Percentiles rank a stretch among this genome's conserved stretches.
phyloP scores from a whole-genome alignment of 37 sponge, comb jelly and placozoan species.

The Theonella swinhoei region DNA sequence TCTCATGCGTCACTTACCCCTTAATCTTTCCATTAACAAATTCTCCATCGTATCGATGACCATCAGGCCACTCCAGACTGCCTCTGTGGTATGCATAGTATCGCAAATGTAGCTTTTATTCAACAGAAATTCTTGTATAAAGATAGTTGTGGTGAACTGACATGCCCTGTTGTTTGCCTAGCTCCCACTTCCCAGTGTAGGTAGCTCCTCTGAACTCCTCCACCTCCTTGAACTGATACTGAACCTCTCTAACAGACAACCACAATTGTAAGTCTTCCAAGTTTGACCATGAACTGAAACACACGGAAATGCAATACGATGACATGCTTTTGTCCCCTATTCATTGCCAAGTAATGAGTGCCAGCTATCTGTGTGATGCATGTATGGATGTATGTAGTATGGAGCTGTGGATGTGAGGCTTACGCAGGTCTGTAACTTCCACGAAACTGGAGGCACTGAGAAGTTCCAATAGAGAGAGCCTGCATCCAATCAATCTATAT shows the following conservation, averaged over 20 bases:
- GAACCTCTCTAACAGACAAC: conserved; percentile 33
- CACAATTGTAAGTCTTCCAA: conserved; percentile 49
- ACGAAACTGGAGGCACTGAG: conserved; percentile 33
- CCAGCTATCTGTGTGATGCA: too few species aligned
- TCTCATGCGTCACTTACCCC: too few species aligned
- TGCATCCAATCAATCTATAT: conserved; percentile 59
- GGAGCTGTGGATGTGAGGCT: background rate
- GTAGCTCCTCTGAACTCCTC: conserved; percentile 19
- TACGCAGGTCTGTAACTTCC: conserved; percentile 61
- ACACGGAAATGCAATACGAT: background rate
- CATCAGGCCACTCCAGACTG: conserved; percentile 44
- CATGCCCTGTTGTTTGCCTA: conserved; percentile 31
- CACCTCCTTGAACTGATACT: conserved; percentile 4
- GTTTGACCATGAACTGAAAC: conserved; percentile 22
- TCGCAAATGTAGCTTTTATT: too few species aligned
- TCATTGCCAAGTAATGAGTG: too few species aligned
- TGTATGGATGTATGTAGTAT: background rate
- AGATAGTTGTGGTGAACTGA: background rate
- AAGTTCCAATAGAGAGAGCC: conserved; percentile 28
- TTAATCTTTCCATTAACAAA: conserved; percentile 51
- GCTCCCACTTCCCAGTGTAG: conserved; percentile 44
- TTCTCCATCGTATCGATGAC: conserved; percentile 52
- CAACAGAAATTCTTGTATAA: too few species aligned
- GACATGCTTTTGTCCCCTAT: background rate
- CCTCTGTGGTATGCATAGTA: too few species aligned